Conservation (phyloP, 2,797 vertebrate species). For the Pipistrellus nathusii region DNA sequence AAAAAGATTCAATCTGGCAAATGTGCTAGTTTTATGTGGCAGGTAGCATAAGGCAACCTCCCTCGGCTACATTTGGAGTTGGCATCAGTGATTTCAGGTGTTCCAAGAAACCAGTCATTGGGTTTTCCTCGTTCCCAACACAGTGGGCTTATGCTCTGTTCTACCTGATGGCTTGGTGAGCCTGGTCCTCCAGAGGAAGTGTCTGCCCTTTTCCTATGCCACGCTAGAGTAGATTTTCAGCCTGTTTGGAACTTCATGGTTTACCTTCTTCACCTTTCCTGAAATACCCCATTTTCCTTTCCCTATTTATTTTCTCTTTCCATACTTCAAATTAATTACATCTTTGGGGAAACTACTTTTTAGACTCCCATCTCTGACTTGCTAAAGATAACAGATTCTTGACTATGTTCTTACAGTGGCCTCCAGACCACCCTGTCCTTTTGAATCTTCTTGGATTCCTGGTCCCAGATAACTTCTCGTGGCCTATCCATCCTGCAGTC, state of each 20-base stretch:
- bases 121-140: not conserved
- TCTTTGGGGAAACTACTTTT: not conserved
- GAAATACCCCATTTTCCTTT: not conserved
- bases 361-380: not conserved
- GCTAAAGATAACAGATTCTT: not conserved
- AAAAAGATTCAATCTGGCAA: not conserved
- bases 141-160: not conserved
- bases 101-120: not conserved
- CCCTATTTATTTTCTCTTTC: not conserved
- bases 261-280: not conserved
- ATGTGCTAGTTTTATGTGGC: not conserved
- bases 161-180: too few relatives aligned
- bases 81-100: not conserved
- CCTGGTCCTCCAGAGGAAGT: not conserved
- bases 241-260: not conserved
- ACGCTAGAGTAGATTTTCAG: not conserved
- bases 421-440: not conserved
- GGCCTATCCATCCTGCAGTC: not conserved
- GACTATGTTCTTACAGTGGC: not conserved
- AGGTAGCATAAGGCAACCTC: not conserved
- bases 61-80: not conserved
- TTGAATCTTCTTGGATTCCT: not conserved
- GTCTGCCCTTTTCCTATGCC: not conserved
- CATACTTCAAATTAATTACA: not conserved
- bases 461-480: not conserved